These are phyloP conservation scores for Haliclystus octoradiatus DNA, from an alignment of 30 jellyfish, hydroid and myxozoan genomes.

Conservation along the genomic window DNA sequence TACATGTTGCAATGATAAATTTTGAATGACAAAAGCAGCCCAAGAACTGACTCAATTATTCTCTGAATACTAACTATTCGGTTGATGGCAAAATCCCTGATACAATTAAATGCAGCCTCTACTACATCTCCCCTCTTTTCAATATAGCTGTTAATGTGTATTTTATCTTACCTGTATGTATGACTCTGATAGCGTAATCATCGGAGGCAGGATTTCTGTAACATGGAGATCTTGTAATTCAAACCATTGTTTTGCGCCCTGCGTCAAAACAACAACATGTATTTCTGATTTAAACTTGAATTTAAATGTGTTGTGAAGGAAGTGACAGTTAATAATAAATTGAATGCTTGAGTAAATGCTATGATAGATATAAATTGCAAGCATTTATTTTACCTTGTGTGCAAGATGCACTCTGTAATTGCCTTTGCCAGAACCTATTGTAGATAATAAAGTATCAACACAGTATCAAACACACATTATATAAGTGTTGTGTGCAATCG, in stretches of 20 bases:
- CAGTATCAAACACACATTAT: neutral
- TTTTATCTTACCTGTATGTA: conserved; percentile 66
- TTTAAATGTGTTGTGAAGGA: too few relatives aligned
- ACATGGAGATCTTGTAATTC: conserved; percentile 94
- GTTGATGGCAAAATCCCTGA: too few relatives aligned
- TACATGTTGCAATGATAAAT: too few relatives aligned
- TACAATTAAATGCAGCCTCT: too few relatives aligned
- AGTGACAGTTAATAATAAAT: too few relatives aligned
- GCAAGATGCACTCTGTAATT: conserved; percentile 76
- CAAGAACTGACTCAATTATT: too few relatives aligned
- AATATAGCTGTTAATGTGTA: neutral
- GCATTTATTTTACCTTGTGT: conserved; percentile 57
- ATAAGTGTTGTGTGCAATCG: neutral
- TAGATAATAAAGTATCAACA: neutral
- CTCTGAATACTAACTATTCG: too few relatives aligned
- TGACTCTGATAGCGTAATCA: conserved; percentile 95
- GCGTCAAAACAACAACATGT: neutral
- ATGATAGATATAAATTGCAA: neutral
- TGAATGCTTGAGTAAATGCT: neutral
- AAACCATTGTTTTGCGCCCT: conserved; percentile 95
- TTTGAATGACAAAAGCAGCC: too few relatives aligned
- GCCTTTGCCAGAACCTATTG: conserved; percentile 77
- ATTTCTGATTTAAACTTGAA: too few relatives aligned
- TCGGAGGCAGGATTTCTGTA: conserved; percentile 90
- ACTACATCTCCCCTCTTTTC: too few relatives aligned